Evolutionary conservation across 1,140 invertebrate genomes (phyloP).

Genomic region (Drosophila virilis): DNA sequence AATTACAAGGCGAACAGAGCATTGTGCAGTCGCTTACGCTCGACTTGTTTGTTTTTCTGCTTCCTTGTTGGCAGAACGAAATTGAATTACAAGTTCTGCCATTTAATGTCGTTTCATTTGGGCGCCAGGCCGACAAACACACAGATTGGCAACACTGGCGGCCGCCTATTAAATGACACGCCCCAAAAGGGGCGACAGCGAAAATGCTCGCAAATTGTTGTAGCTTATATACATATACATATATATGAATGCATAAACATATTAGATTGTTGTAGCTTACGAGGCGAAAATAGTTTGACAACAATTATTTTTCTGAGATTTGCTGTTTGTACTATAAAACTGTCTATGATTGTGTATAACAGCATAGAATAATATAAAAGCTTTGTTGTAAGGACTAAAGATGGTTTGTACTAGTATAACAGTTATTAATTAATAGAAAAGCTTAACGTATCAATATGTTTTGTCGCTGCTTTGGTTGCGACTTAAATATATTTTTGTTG

Average conservation of each 20-base stretch:
- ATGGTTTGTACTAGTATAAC: too few species aligned
- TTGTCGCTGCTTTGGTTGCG: too few species aligned
- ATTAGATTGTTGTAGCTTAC: background rate
- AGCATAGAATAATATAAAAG: background rate
- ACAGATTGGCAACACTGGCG: constrained; percentile 41
- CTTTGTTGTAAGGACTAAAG: background rate
- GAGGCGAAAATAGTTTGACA: constrained; percentile 8
- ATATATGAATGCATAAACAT: background rate
- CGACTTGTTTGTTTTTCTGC: background rate
- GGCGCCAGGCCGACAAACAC: constrained; percentile 29
- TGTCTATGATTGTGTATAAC: too few species aligned
- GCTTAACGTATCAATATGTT: too few species aligned
- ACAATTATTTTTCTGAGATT: background rate
- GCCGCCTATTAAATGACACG: constrained; percentile 44
- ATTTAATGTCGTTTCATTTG: constrained; percentile 48
- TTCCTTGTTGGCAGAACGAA: constrained; percentile 38
- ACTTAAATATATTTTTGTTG: too few species aligned
- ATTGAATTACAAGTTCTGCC: constrained; percentile 66
- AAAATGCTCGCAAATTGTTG: constrained; percentile 28
- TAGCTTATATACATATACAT: background rate
- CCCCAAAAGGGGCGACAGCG: constrained; percentile 23
- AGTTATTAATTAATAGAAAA: too few species aligned
- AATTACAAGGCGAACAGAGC: background rate
- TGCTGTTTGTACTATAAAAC: background rate
- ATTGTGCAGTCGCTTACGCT: background rate